Evolutionary conservation across 2,888 invertebrate species (phyloP), one percentile per base, ranked within the genome.

Genomic region (Hydropsyche betteni): DNA sequence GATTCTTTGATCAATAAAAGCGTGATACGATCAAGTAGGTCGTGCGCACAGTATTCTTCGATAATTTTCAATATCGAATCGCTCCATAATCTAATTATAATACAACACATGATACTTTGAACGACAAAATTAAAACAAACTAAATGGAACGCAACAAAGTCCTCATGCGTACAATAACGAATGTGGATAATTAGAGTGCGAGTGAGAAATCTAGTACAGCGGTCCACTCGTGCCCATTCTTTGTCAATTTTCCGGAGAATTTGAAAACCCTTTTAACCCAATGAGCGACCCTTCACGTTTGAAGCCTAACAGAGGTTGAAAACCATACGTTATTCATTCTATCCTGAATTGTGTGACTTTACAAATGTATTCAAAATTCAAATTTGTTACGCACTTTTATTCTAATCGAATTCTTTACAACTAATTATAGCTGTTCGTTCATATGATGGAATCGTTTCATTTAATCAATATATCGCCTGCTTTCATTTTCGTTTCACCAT

Each of bases 251-350:
- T 64, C 64, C 64, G 7, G 8, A 64, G 64, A 4, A 64, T 64
- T 64, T 36, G 64, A 34, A 64, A 64, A 64, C 64, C 64, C 64
- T 64, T 64, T 64, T 64, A 64, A 64, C 64, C 64, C 64, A 64
- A n/a, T 6, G 33, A 34, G 34, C 34, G 64, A 64, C 34, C 34
- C 33, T 34, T 33, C 64, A 36, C 64, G 10, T 14, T 44, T n/a
- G 55, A 55, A n/a, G 16, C 64, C 16, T 12, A 16, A 61, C 10
- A 4, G 8, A 24, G 34, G 36, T 64, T 64, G 64, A 64, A 64
- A 64, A 64, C 36, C n/a, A 8, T 36, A 64, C 64, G 24, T 64
- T 64, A 34, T 64, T 64, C 34, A 8, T 34, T 36, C 64, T 64
- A n/a, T 64, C 34, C 44, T 44, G 24, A 24, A 24, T 24, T 44